Conservation (phyloP, 2,888 invertebrate genomes). For the Sarcophaga rosellei region DNA sequence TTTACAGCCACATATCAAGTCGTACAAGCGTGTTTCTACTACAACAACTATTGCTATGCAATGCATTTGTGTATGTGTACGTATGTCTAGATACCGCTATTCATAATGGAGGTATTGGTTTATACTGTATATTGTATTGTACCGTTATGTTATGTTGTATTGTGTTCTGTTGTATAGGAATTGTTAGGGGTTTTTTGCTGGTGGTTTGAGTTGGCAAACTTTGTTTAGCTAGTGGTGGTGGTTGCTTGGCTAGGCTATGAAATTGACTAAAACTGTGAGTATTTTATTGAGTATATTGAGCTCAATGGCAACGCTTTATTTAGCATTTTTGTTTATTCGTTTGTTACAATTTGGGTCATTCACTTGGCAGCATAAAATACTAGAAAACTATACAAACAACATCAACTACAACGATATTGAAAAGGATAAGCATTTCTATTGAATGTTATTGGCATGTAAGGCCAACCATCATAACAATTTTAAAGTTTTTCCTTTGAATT, state of each 20-base stretch:
- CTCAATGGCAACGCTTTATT: slow-evolving; percentile 76
- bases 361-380: slow-evolving; percentile 75
- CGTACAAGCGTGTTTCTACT: background rate
- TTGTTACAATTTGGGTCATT: slow-evolving; percentile 80
- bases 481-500: no score
- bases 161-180: slow-evolving; percentile 35
- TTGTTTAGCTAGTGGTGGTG: slow-evolving; percentile 17
- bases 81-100: background rate
- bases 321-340: slow-evolving; percentile 61
- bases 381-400: no score
- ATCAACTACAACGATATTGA: background rate
- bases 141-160: slow-evolving; percentile 46
- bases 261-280: background rate
- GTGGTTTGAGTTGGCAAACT: slow-evolving; percentile 16
- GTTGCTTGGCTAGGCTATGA: slow-evolving; percentile 55
- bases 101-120: background rate
- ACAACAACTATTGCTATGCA: background rate
- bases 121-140: background rate
- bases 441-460: background rate
- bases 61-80: background rate
- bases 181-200: background rate
- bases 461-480: background rate
- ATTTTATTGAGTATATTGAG: slow-evolving; percentile 73
- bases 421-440: slow-evolving; percentile 26
- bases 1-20: slow-evolving; percentile 78